Conservation (phyloP, 2,888 invertebrate genomes). For the Chromoteleia sp. region DNA sequence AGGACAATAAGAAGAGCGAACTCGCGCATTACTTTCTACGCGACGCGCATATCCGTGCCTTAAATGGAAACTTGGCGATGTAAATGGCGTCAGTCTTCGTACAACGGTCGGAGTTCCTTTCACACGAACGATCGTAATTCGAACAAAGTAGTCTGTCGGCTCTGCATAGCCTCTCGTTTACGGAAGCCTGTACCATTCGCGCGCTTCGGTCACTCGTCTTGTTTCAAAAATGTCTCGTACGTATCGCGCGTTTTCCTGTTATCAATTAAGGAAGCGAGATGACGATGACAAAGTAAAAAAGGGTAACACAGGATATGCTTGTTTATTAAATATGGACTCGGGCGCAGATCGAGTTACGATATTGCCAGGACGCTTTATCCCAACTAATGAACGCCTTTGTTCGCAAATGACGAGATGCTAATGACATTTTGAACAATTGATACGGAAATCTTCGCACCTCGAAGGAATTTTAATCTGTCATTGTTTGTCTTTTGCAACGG, state of each 20-base stretch:
- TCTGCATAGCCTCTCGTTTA: conserved; percentile 55
- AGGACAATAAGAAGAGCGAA: conserved; percentile 45
- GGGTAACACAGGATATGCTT: conserved; percentile 10
- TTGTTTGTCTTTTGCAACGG: background rate
- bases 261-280: conserved; percentile 31
- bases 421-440: conserved; percentile 34
- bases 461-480: conserved; percentile 11
- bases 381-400: conserved; percentile 48
- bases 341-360: conserved; percentile 32
- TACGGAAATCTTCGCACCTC: conserved; percentile 30
- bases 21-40: conserved; percentile 49
- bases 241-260: conserved; percentile 11
- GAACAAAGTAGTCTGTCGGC: conserved; percentile 57
- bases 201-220: conserved; percentile 14
- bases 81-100: conserved; percentile 67
- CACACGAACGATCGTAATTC: conserved; percentile 73
- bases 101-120: conserved; percentile 73
- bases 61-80: conserved; percentile 64
- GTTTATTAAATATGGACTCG: conserved; percentile 48
- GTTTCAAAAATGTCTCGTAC: conserved; percentile 12
- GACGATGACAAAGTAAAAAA: conserved; percentile 29
- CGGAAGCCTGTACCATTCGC: conserved; percentile 9
- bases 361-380: conserved; percentile 36
- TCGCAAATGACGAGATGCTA: conserved; percentile 37
- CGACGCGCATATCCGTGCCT: conserved; percentile 36